Evolutionary conservation across 2,797 vertebrate species (phyloP).

Genomic region (Crenichthys baileyi): DNA sequence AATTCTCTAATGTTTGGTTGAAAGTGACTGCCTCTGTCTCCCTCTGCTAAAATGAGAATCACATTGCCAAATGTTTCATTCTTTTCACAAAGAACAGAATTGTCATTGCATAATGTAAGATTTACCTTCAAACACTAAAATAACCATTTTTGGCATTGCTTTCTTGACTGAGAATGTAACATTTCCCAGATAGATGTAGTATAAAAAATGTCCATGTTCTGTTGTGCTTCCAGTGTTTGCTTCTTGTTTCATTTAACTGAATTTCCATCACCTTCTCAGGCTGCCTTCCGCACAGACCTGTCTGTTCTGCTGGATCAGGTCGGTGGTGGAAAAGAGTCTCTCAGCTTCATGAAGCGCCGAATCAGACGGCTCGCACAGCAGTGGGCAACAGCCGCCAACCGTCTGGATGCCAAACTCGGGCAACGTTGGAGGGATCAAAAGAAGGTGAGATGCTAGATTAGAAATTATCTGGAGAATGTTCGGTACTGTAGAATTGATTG

Average conservation of each 20-base stretch:
- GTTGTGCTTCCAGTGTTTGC: background rate
- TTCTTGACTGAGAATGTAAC: background rate
- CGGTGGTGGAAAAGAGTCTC: conserved; percentile 91
- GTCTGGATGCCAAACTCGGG: conserved; percentile 83
- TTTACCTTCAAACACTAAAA: background rate
- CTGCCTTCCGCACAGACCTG: conserved; percentile 87
- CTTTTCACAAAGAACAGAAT: conserved; percentile 10
- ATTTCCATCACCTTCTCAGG: conserved; percentile 68
- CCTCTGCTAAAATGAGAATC: background rate
- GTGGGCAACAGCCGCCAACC: conserved; percentile 86
- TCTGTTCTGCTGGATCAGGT: conserved; percentile 90
- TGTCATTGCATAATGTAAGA: background rate
- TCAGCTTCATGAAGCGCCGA: conserved; percentile 95
- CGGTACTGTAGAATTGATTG: background rate
- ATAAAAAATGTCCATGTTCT: background rate
- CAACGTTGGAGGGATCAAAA: conserved; percentile 86
- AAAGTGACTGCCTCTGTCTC: background rate
- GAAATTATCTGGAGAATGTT: background rate
- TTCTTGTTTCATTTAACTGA: conserved; percentile 5
- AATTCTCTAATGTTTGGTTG: conserved; percentile 7
- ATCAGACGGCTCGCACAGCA: conserved; percentile 86
- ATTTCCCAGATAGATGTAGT: background rate
- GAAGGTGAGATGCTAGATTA: conserved; percentile 74
- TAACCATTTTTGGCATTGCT: background rate
- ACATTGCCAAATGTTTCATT: conserved; percentile 16